phyloP scores from a whole-genome alignment of 2,113 vertebrate genomes.

The Stictonetta naevosa region DNA sequence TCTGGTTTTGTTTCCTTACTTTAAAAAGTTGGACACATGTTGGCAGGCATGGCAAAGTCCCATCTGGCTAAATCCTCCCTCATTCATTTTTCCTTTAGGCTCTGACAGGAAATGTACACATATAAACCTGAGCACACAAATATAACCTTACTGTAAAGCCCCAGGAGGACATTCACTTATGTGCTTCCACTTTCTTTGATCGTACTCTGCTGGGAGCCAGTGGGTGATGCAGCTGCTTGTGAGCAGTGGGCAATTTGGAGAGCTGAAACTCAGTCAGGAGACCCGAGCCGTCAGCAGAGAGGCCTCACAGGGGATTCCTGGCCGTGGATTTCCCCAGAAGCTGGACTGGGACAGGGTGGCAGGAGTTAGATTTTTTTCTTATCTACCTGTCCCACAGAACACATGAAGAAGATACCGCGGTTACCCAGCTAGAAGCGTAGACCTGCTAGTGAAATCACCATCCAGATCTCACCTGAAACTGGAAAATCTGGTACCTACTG shows the following conservation, averaged over 20 bases:
- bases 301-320: not conserved
- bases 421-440: not conserved
- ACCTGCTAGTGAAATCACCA: not conserved
- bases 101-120: not conserved
- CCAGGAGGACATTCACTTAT: slow-evolving; percentile 9
- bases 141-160: slow-evolving; percentile 3
- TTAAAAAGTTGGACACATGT: not conserved
- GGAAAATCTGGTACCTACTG: not conserved
- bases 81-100: not conserved
- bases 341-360: not conserved
- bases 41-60: not conserved
- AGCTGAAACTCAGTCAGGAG: not conserved
- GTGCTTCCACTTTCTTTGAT: slow-evolving; percentile 3
- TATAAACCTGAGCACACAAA: slow-evolving; percentile 3
- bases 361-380: not conserved
- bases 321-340: not conserved
- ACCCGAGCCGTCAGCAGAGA: not conserved
- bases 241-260: not conserved
- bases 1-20: not conserved
- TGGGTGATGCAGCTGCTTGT: not conserved
- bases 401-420: fast-evolving
- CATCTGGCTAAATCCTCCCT: not conserved
- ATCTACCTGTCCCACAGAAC: not conserved
- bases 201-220: not conserved
- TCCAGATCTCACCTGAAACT: not conserved